A percentile compares a stretch with the other conserved stretches of the same genome.
Evolutionary conservation across 2,113 vertebrate species (phyloP).

Genomic region (Oryzias melastigma): DNA sequence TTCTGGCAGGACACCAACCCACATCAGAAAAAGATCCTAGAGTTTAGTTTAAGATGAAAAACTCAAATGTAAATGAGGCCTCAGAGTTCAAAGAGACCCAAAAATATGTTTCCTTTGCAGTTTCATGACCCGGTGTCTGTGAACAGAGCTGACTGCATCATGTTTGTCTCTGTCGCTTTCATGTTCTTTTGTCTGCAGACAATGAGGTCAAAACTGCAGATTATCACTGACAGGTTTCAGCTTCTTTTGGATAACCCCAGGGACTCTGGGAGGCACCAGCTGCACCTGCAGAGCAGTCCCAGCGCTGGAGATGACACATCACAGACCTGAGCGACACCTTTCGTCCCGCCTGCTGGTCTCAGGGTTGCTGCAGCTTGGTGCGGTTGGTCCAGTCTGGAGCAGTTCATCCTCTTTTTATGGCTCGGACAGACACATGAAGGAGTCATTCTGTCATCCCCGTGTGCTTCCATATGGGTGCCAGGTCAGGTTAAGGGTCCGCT

Average conservation of each 20-base stretch:
- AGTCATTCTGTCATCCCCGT: slow-evolving; percentile 14
- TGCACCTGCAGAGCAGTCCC: not conserved
- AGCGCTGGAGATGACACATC: slow-evolving; percentile 13
- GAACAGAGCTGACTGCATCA: too few species aligned
- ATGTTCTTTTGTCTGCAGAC: slow-evolving; percentile 20
- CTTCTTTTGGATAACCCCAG: slow-evolving; percentile 11
- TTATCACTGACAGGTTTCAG: slow-evolving; percentile 19
- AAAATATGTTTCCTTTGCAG: not conserved
- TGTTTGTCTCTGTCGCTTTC: slow-evolving; percentile 5
- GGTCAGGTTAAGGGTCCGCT: slow-evolving; percentile 36
- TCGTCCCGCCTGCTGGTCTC: not conserved
- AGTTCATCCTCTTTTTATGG: slow-evolving; percentile 28
- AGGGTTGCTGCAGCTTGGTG: slow-evolving; percentile 11
- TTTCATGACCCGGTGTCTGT: too few species aligned
- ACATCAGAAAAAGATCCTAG: too few species aligned
- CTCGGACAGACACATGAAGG: slow-evolving; percentile 29
- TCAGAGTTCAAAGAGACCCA: too few species aligned
- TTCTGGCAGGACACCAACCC: too few species aligned
- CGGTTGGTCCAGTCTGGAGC: slow-evolving; percentile 21
- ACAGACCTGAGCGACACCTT: slow-evolving; percentile 29
- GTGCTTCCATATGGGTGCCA: not conserved
- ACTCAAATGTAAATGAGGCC: too few species aligned
- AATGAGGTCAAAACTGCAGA: slow-evolving; percentile 39
- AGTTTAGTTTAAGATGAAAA: too few species aligned
- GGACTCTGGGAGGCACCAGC: not conserved